These are phyloP conservation scores for Apis dorsata DNA, from an alignment of 1,140 invertebrate genomes.

Conservation along the genomic window DNA sequence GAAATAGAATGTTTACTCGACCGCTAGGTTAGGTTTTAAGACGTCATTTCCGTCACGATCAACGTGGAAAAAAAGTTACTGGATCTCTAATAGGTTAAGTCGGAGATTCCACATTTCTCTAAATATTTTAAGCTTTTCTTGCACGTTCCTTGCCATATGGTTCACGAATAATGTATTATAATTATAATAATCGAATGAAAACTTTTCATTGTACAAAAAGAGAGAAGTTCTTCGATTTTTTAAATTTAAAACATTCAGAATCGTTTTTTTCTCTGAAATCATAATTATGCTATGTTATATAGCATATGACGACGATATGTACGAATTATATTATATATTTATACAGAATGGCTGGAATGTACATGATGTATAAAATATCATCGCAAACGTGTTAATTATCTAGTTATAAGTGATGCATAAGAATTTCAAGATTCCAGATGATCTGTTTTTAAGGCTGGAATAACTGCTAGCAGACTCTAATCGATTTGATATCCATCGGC, in stretches of 20 bases:
- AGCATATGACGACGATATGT: too few species aligned
- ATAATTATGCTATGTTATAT: too few species aligned
- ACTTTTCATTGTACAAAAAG: too few species aligned
- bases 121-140: too few species aligned
- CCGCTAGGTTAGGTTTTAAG: background rate
- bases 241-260: too few species aligned
- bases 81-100: background rate
- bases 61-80: background rate
- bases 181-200: too few species aligned
- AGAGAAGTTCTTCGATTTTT: too few species aligned
- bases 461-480: background rate
- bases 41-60: constrained; percentile 14
- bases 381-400: background rate
- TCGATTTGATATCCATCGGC: constrained; percentile 32
- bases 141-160: too few species aligned
- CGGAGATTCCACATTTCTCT: background rate
- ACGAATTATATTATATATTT: too few species aligned
- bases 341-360: too few species aligned
- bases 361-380: background rate
- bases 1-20: constrained; percentile 28
- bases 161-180: too few species aligned
- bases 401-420: fast-evolving
- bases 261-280: too few species aligned
- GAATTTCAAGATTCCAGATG: background rate
- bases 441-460: background rate